Evolutionary conservation across 2,113 vertebrate genomes (phyloP).

Genomic region (Platanista minor): DNA sequence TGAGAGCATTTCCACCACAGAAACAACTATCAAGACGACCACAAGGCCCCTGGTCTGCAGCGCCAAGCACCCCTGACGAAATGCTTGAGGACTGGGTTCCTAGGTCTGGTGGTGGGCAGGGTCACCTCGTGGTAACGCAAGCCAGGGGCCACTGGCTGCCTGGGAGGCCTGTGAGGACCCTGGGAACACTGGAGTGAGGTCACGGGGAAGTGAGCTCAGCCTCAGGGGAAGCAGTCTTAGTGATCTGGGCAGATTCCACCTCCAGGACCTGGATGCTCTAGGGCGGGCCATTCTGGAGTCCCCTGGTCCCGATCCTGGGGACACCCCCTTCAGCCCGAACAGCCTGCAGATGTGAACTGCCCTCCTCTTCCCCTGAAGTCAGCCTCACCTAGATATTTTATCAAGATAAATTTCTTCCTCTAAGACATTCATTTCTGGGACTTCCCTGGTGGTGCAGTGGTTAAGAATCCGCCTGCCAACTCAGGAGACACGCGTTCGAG

Average conservation of each 20-base stretch:
- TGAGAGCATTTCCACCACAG: not conserved
- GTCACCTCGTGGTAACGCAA: not conserved
- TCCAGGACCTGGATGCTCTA: not conserved
- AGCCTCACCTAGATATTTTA: not conserved
- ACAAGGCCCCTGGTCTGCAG: not conserved
- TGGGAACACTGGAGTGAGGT: not conserved
- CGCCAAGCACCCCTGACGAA: not conserved
- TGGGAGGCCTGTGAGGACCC: not conserved
- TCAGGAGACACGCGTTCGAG: too few species aligned
- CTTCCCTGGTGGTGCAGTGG: too few species aligned
- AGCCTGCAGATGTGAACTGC: not conserved
- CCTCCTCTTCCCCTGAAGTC: not conserved
- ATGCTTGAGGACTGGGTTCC: not conserved
- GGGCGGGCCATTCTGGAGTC: not conserved
- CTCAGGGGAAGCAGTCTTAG: not conserved
- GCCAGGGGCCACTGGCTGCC: not conserved
- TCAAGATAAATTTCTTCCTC: not conserved
- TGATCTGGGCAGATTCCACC: not conserved
- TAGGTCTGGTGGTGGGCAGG: not conserved
- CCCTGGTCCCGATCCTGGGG: not conserved
- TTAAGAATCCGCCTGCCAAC: too few species aligned
- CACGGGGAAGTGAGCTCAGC: not conserved
- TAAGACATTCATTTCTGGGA: not conserved
- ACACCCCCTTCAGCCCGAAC: not conserved
- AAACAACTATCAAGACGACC: not conserved